Evolutionary conservation across 2,797 vertebrate species (phyloP).

Genomic region (Todus mexicanus): DNA sequence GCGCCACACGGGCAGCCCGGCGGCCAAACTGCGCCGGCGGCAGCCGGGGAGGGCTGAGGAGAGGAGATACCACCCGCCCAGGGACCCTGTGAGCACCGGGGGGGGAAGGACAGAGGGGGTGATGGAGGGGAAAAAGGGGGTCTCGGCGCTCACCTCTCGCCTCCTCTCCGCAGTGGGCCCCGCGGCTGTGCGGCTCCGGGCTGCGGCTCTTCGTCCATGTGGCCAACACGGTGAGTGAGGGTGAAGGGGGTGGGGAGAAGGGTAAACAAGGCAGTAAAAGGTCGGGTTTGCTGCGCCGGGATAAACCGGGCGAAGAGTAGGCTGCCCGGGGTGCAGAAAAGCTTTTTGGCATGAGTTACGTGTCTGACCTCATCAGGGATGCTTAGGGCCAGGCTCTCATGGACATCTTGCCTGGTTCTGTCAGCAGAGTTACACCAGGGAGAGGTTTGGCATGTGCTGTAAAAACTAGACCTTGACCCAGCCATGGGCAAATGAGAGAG

Average conservation of each 20-base stretch:
- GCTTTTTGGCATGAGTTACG: neutral
- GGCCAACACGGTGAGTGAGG: constrained; percentile 47
- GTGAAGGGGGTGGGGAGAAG: neutral
- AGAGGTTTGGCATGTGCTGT: neutral
- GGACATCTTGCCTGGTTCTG: neutral
- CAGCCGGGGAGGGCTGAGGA: neutral
- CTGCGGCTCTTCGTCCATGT: constrained; percentile 30
- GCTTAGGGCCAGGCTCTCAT: neutral
- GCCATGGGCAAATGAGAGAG: neutral
- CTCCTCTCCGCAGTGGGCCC: constrained; percentile 19
- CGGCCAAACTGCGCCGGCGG: neutral
- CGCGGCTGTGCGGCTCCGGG: constrained; percentile 22
- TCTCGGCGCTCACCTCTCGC: neutral
- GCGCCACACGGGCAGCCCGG: neutral
- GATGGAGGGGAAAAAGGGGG: neutral
- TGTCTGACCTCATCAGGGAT: neutral
- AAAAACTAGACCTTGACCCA: neutral
- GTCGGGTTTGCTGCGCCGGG: neutral
- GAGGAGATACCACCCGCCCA: neutral
- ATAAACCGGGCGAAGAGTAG: neutral
- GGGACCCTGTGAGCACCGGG: neutral
- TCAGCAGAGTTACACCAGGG: neutral
- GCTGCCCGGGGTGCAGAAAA: neutral
- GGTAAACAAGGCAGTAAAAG: too few species aligned
- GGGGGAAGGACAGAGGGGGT: neutral